Evolutionary conservation across 2,888 invertebrate genomes (phyloP).

Genomic region (Ophraella communa): DNA sequence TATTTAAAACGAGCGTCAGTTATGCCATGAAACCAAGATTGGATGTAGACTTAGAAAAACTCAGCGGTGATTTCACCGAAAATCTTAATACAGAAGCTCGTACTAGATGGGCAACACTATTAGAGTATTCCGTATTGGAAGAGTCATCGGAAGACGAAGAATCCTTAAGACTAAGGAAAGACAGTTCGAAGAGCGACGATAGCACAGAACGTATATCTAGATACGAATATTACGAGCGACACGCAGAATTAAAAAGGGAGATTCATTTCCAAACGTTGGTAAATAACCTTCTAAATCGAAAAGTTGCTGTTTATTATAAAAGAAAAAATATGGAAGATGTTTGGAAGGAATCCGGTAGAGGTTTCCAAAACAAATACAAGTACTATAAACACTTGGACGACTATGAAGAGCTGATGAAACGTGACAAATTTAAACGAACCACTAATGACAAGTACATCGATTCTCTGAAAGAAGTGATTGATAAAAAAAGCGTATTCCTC

Average conservation of each 20-base stretch:
- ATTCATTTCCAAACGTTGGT: conserved; percentile 37
- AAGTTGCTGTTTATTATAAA: conserved; percentile 53
- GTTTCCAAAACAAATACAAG: conserved; percentile 45
- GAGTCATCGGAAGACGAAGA: conserved; percentile 29
- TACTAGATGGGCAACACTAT: not conserved
- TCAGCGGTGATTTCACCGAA: not conserved
- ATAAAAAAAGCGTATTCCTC: conserved; percentile 41
- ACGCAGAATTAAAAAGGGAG: conserved; percentile 30
- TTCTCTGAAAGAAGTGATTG: conserved; percentile 38
- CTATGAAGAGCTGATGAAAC: conserved; percentile 40
- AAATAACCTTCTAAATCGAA: conserved; percentile 53
- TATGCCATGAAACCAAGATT: not conserved
- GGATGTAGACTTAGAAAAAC: not conserved
- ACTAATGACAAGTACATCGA: conserved; percentile 44
- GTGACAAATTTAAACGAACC: conserved; percentile 38
- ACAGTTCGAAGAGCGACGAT: no score
- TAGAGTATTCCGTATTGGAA: not conserved
- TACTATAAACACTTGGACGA: conserved; percentile 51
- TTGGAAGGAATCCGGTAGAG: conserved; percentile 46
- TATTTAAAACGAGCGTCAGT: not conserved
- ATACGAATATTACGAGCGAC: conserved; percentile 37
- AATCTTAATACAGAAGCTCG: not conserved
- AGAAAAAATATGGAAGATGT: conserved; percentile 55
- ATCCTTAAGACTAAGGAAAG: no score
- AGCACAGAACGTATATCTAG: conserved; percentile 34